A percentile compares a stretch with the other conserved stretches of the same genome.
These are phyloP conservation scores for Rotaria sp. DNA, from an alignment of 2,888 invertebrate genomes.

Conservation along the genomic window DNA sequence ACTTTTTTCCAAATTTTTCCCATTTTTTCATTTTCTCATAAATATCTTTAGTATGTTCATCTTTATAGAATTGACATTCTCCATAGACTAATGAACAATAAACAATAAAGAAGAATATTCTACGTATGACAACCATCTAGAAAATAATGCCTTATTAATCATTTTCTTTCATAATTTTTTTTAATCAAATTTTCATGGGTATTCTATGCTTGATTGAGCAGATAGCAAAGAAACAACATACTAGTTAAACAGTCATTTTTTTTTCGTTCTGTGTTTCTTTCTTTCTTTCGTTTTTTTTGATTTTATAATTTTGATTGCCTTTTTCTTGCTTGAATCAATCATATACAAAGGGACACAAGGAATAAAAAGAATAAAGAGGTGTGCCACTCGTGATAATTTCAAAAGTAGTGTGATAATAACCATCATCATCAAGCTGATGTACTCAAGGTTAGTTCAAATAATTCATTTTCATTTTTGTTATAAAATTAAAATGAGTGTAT, in stretches of 20 bases:
- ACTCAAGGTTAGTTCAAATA: background rate
- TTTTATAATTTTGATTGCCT: background rate
- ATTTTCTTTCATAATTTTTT: background rate
- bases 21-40: background rate
- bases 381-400: background rate
- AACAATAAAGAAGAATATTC: background rate
- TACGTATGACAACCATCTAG: background rate
- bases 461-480: background rate
- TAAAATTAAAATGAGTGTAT: background rate
- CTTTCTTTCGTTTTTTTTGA: background rate
- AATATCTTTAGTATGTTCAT: background rate
- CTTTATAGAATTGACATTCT: background rate
- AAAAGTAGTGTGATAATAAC: background rate
- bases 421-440: background rate
- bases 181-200: background rate
- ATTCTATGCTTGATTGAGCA: background rate
- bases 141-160: background rate
- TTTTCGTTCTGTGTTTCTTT: background rate
- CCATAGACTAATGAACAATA: background rate
- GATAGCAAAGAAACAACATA: background rate
- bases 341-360: background rate
- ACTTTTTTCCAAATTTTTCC: background rate
- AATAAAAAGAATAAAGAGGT: background rate
- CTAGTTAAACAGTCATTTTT: background rate
- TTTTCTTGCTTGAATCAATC: background rate